Evolutionary conservation across 2,888 invertebrate species (phyloP).

Genomic region (Aromia moschata): DNA sequence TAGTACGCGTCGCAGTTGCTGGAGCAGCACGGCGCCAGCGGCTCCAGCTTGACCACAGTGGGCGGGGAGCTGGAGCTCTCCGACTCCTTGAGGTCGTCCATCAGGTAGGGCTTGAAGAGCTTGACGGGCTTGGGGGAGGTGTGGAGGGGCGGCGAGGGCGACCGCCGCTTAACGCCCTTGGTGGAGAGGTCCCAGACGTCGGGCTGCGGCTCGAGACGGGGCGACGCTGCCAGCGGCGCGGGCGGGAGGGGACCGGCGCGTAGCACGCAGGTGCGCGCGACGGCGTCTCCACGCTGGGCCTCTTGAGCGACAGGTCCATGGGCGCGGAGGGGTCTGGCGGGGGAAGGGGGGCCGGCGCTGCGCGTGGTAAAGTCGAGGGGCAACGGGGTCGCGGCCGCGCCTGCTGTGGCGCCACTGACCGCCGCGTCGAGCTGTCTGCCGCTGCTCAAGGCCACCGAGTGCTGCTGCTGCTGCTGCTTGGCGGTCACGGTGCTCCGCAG

Average conservation of each 20-base stretch:
- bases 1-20: conserved; percentile 34
- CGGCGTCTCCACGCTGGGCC: conserved; percentile 48
- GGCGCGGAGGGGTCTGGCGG: conserved; percentile 58
- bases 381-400: conserved; percentile 36
- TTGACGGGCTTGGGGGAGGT: conserved; percentile 71
- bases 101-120: conserved; percentile 79
- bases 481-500: conserved; percentile 76
- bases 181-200: conserved; percentile 62
- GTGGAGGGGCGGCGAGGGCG: conserved; percentile 28
- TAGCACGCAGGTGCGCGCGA: conserved; percentile 49
- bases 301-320: conserved; percentile 61
- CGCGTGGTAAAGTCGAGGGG: conserved; percentile 58
- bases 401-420: conserved; percentile 43
- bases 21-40: conserved; percentile 56
- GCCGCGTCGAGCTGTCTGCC: conserved; percentile 61
- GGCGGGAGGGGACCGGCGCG: conserved; percentile 39
- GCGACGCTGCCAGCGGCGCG: conserved; percentile 30
- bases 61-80: conserved; percentile 39
- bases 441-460: conserved; percentile 57
- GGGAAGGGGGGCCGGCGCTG: conserved; percentile 50
- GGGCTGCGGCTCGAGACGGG: conserved; percentile 44
- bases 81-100: conserved; percentile 67
- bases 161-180: conserved; percentile 50
- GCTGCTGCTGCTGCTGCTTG: conserved; percentile 41
- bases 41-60: conserved; percentile 38